Percentiles rank a stretch among this genome's conserved stretches.
These are phyloP conservation scores for Glossophaga mutica DNA, from an alignment of 2,797 vertebrate species.

Conservation along the genomic window DNA sequence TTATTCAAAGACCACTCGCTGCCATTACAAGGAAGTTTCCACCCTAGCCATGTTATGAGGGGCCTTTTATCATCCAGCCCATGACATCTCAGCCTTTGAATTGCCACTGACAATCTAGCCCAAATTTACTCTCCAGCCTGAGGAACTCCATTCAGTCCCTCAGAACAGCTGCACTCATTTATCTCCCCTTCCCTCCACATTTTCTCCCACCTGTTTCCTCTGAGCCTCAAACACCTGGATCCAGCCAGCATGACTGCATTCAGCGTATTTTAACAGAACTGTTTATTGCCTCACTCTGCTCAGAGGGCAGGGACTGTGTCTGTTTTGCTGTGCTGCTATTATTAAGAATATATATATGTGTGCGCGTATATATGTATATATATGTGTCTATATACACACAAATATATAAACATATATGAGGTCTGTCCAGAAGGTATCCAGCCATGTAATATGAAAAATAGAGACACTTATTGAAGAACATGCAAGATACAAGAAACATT, in stretches of 20 bases:
- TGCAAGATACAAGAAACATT: neutral
- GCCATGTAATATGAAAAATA: neutral
- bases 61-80: neutral
- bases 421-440: neutral
- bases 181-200: too few species aligned
- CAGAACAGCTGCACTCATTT: neutral
- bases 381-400: neutral
- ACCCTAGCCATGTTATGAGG: neutral
- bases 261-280: accelerated
- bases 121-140: neutral
- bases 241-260: neutral
- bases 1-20: neutral
- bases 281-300: neutral
- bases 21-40: neutral
- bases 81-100: neutral
- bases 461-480: neutral
- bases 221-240: neutral
- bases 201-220: neutral
- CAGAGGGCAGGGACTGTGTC: neutral
- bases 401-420: too few species aligned
- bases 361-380: neutral
- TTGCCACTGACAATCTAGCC: neutral
- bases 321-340: neutral
- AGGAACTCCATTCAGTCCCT: neutral
- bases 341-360: neutral